phyloP scores from a whole-genome alignment of 2,888 invertebrate species.

The Monoplex corrugatus region DNA sequence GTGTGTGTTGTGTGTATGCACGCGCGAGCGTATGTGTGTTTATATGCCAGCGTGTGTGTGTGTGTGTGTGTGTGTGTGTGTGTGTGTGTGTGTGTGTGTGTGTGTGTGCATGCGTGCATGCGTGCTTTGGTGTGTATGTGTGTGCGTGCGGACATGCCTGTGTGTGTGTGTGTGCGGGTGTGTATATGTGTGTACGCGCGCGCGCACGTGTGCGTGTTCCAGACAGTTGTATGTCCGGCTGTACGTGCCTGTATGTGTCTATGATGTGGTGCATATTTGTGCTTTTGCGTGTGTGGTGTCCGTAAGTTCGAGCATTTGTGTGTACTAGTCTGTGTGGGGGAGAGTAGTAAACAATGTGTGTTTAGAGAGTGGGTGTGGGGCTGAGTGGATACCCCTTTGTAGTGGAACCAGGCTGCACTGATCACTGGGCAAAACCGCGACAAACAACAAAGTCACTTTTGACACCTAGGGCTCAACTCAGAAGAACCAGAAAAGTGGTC shows the following conservation, averaged over 20 bases:
- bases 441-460: no score
- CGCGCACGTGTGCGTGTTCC: background rate
- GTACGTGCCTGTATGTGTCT: background rate
- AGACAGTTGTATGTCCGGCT: background rate
- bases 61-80: constrained; percentile 16
- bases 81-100: constrained; percentile 1
- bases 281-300: background rate
- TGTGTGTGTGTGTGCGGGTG: constrained; percentile 6
- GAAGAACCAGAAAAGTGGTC: no score
- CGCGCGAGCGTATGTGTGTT: background rate
- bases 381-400: no score
- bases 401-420: no score
- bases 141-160: background rate
- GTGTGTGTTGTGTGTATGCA: background rate
- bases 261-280: background rate
- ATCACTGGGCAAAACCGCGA: no score
- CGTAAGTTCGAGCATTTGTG: background rate
- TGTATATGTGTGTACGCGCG: background rate
- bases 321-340: background rate
- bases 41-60: background rate
- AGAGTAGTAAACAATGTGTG: no score
- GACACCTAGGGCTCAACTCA: no score
- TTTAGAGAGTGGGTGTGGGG: no score
- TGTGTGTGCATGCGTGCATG: background rate
- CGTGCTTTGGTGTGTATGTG: background rate